phyloP scores from a whole-genome alignment of 1,140 invertebrate genomes.

The Hesperophylax magnus region DNA sequence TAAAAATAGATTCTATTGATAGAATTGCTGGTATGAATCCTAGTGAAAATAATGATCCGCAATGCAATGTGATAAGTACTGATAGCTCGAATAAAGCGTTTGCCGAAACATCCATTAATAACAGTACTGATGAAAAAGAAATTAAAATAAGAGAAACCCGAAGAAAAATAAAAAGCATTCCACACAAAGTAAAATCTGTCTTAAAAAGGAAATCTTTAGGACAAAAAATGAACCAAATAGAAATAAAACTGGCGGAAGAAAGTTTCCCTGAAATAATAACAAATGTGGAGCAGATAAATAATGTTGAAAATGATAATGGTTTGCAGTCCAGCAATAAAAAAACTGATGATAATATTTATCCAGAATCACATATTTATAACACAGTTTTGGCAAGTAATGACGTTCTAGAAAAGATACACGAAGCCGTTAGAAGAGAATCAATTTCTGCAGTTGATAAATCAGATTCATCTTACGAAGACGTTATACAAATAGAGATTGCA shows the following conservation, averaged over 20 bases:
- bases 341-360: not conserved
- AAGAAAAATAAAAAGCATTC: conserved; percentile 36
- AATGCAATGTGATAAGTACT: too few relatives aligned
- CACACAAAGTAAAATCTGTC: not conserved
- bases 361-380: too few relatives aligned
- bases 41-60: too few relatives aligned
- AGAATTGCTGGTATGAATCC: too few relatives aligned
- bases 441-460: not conserved
- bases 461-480: not conserved
- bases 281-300: not conserved
- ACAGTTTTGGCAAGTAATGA: too few relatives aligned
- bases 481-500: too few relatives aligned
- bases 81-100: too few relatives aligned
- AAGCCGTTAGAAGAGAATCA: not conserved
- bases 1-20: too few relatives aligned
- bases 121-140: not conserved
- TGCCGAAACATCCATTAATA: too few relatives aligned
- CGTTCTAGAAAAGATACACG: too few relatives aligned
- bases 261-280: not conserved
- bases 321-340: not conserved
- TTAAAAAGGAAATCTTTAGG: conserved; percentile 1
- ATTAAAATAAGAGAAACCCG: conserved; percentile 1
- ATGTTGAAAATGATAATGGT: not conserved
- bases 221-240: not conserved
- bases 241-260: not conserved